Base-by-base conservation (phyloP, 2,113 vertebrate species). In the Mesembrinibis cayennensis region DNA sequence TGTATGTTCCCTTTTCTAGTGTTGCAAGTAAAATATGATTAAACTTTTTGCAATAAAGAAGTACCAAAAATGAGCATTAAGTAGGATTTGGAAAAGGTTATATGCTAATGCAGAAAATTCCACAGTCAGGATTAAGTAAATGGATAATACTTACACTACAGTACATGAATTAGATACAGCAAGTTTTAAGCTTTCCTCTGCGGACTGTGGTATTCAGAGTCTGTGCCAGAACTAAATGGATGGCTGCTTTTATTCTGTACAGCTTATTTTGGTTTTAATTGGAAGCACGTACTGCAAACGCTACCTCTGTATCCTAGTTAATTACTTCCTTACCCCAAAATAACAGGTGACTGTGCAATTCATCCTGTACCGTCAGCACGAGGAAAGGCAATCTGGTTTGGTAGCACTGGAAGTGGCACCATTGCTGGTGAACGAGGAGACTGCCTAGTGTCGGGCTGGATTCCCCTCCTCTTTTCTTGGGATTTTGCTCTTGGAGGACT, bases 341-440 rank as follows among this genome's bases (percentile, higher is more conserved):
- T 27, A 59, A 13, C 95, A 98, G 98, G 97, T 98, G 74, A 98
- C 96, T 3, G 32, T 63, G 44, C 97, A 98, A 63, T 98, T 98
- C 74, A 47, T 98, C 76, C 65, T 97, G 30, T 98, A 97, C 45
- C 90, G 59, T 13, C 97, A 96, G 90, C 97, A 89, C 69, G n/a
- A 52, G 56, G 83, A 89, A 2, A 21, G 34, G 5, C 49, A 36
- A 38, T 55, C 89, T 13, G 42, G 12, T 11, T 27, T 55, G 9
- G 62, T 90, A 12, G 63, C 79, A 2, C 63, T 93, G 73, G 98
- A 98, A 65, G 97, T 96, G 81, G 95, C 98, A 55, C 97, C 98
- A 1, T 87, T 98, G 25, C 97, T 98, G 65, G 91, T 84, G 82
- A 91, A 94, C 3, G 97, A 98, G 79, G 97, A 96, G 71, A 71